Base-by-base conservation (phyloP, 2,888 invertebrate species). In the Idaea straminata region DNA sequence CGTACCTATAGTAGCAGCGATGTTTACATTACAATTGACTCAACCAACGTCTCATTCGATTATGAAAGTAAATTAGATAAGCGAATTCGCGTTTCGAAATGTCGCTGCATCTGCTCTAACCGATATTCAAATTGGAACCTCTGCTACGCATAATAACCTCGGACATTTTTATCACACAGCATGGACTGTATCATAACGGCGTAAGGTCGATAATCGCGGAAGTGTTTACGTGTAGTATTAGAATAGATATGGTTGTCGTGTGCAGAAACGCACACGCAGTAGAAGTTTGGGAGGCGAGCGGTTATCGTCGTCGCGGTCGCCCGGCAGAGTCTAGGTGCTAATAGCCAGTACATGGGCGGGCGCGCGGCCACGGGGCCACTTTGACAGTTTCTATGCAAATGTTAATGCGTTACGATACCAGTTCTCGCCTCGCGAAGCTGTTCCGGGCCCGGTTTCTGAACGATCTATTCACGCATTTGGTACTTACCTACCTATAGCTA, bases 341-440 rank as follows among this genome's bases (percentile, higher is more conserved):
- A 91, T 89, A 82, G 85, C 74, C 72, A 66, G 77, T 67, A 80
- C 81, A 82, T 79, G 82, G 83, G 80, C 75, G 68, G 70, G 68
- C 74, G 74, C 58, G 4, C 58, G 15, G 15, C 74, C 82, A 79
- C 86, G 85, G 86, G 85, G 87, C 89, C 86, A 83, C 83, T 79
- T 84, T 88, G 91, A 90, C 92, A 91, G 91, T 92, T 91, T 91
- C 92, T 92, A 92, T 92, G 92, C 92, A 92, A 92, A 92, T 92
- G 86, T 83, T 83, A 85, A 86, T 88, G 87, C 90, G 89, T 86
- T 83, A 84, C 84, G 83, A 83, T 90, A 91, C 92, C 89, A 90
- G 92, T 92, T 92, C 85, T 88, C 82, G 86, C 83, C 83, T 83
- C 83, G 78, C 77, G 69, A 79, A 84, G 86, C 81, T 85, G 89